Base-by-base conservation (phyloP, 2,797 vertebrate genomes). In the Nannoperca australis region DNA sequence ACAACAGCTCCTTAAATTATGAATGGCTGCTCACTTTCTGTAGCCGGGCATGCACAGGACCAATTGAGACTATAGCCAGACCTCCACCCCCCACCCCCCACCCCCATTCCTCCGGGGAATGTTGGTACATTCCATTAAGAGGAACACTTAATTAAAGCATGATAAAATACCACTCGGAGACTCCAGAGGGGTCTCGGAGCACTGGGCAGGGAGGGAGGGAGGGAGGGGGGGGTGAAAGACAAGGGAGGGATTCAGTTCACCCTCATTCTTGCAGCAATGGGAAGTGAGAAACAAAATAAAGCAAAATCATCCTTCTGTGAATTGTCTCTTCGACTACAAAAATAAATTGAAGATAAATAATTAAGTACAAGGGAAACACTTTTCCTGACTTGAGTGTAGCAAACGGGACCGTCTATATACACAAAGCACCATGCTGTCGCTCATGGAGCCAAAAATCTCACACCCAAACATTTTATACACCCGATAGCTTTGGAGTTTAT, bases 111-210 rank as follows among this genome's bases (percentile, higher is more conserved):
- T 86, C 85, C 36, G 14, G 90, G 91, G 90, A 91, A 92, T 64
- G 84, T 89, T 92, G 88, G 86, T 90, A 89, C 89, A 91, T 92
- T 91, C 90, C 85, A 92, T 91, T 92, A 94, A 82, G 89, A 89
- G 88, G 89, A 90, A 91, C 90, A 92, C 89, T 93, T 93, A 92
- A 94, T 94, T 93, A 94, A 91, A 89, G 81, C 78, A 91, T 86
- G 87, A 93, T 93, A 93, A 92, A 94, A 92, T 91, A 91, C 87
- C 87, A 91, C 89, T 92, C 38, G 0, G 82, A 85, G 84, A 87
- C 88, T 90, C 88, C 83, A 79, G 83, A 85, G 88, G 83, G 87
- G 79, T 81, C 78, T 78, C 78, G 76, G 81, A 64, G 85, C 65
- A 10, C 54, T 60, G 77, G 20, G 24, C 24, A 27, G 55, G 51